phyloP scores from a whole-genome alignment of 2,888 invertebrate species.

The Campaea margaritaria region DNA sequence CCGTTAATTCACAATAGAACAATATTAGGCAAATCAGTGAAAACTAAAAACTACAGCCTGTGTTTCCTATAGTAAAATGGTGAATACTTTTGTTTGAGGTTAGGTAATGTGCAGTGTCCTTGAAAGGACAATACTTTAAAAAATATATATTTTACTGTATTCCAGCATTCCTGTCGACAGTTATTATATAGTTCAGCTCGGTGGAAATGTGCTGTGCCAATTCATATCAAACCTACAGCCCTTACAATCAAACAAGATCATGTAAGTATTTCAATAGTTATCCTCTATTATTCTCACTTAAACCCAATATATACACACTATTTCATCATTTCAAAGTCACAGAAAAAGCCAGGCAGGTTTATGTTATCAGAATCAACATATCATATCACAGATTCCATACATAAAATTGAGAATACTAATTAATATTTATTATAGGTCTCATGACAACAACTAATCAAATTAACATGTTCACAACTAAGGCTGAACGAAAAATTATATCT shows the following conservation, averaged over 20 bases:
- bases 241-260: conserved; percentile 67
- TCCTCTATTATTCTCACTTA: not conserved
- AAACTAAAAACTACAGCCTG: conserved; percentile 16
- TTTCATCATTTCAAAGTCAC: not conserved
- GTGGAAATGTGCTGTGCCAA: conserved; percentile 75
- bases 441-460: too few species aligned
- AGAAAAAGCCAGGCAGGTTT: not conserved
- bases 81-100: conserved; percentile 50
- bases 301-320: not conserved
- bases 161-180: conserved; percentile 81
- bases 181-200: conserved; percentile 74
- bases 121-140: conserved; percentile 42
- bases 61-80: conserved; percentile 57
- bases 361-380: not conserved
- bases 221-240: conserved; percentile 67
- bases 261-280: conserved; percentile 49
- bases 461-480: too few species aligned
- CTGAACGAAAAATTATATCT: too few species aligned
- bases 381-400: conserved; percentile 35
- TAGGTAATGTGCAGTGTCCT: conserved; percentile 68
- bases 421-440: not conserved
- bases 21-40: conserved; percentile 7
- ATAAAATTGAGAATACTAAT: conserved; percentile 25
- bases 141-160: conserved; percentile 46
- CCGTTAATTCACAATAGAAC: conserved; percentile 24